These are phyloP conservation scores for Plebejus anna DNA, from an alignment of 2,888 invertebrate genomes.

Conservation along the genomic window DNA sequence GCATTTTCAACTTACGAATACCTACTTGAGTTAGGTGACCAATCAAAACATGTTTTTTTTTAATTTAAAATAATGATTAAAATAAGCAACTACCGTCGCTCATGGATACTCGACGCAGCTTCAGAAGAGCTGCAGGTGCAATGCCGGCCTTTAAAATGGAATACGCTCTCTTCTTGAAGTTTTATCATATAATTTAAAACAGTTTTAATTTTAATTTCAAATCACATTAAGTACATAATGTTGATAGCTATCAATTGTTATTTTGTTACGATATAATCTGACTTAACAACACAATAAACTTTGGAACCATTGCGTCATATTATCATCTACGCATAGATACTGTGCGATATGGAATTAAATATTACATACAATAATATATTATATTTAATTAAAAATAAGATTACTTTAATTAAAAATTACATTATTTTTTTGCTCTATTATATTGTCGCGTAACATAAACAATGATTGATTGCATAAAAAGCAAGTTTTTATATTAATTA, in stretches of 20 bases:
- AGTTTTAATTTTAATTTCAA: background rate
- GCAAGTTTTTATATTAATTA: background rate
- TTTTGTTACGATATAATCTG: background rate
- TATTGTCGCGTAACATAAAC: too few species aligned
- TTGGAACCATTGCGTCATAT: slow-evolving; percentile 21
- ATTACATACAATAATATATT: background rate
- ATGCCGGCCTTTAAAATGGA: too few species aligned
- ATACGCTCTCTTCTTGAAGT: too few species aligned
- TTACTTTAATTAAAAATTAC: background rate
- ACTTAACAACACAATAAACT: slow-evolving; percentile 22
- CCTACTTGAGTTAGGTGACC: too few species aligned
- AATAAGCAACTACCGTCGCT: too few species aligned
- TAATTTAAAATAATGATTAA: too few species aligned
- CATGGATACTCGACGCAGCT: too few species aligned
- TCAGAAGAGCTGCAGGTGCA: too few species aligned
- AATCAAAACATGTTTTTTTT: too few species aligned
- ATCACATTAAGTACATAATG: slow-evolving; percentile 5
- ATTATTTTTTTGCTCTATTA: background rate
- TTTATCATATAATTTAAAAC: too few species aligned
- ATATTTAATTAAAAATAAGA: background rate
- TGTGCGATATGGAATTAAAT: background rate
- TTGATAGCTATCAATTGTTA: slow-evolving; percentile 1
- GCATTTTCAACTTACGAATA: too few species aligned
- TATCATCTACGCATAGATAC: background rate
- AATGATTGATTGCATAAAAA: background rate